Conservation (phyloP, 2,888 invertebrate genomes). For the Dasypogon diadema region DNA sequence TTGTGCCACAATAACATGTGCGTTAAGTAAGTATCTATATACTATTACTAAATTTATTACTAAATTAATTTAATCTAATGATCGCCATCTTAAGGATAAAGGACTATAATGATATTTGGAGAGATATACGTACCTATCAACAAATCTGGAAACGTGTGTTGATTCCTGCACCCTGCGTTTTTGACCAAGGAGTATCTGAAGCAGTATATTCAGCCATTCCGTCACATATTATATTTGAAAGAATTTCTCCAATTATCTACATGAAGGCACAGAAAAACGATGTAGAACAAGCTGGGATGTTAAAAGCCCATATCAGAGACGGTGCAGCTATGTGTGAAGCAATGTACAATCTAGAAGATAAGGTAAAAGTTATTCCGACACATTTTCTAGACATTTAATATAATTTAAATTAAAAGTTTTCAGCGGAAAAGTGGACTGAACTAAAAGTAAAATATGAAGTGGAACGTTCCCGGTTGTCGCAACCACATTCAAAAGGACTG, state of each 20-base stretch:
- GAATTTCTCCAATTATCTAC: slow-evolving; percentile 84
- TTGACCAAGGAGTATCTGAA: slow-evolving; percentile 78
- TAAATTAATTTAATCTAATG: too few relatives aligned
- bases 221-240: slow-evolving; percentile 71
- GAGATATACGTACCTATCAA: slow-evolving; percentile 76
- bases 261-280: slow-evolving; percentile 90
- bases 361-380: too few relatives aligned
- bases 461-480: slow-evolving; percentile 80
- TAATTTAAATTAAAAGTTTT: slow-evolving; percentile 61
- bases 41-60: too few relatives aligned
- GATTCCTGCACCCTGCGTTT: slow-evolving; percentile 78
- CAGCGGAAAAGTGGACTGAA: slow-evolving; percentile 76
- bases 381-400: too few relatives aligned
- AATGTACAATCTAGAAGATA: slow-evolving; percentile 78
- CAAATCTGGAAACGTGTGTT: slow-evolving; percentile 76
- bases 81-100: slow-evolving; percentile 75
- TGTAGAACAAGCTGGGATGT: slow-evolving; percentile 85
- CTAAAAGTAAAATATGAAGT: slow-evolving; percentile 78
- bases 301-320: slow-evolving; percentile 86
- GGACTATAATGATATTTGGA: slow-evolving; percentile 78
- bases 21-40: slow-evolving; percentile 72
- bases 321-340: slow-evolving; percentile 91
- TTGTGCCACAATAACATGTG: slow-evolving; percentile 74
- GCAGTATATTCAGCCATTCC: slow-evolving; percentile 75
- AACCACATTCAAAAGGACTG: slow-evolving; percentile 78